Evolutionary conservation across 2,113 vertebrate genomes (phyloP).

Genomic region (Calyptommatus sinebrachiatus): DNA sequence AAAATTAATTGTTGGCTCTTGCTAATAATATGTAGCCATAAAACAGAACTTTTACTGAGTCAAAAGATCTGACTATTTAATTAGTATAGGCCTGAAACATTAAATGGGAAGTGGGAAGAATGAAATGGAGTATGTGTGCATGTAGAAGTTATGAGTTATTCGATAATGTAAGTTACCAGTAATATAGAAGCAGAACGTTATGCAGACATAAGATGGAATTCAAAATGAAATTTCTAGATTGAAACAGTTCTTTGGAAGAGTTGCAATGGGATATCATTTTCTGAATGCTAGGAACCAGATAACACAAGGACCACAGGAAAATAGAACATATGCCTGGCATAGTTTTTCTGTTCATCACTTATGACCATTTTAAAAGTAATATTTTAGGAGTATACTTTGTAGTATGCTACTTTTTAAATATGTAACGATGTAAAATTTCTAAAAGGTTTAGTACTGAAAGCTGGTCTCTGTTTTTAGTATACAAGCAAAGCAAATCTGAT

Average conservation of each 20-base stretch:
- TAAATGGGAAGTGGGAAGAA: neutral
- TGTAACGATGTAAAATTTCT: neutral
- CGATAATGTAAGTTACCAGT: no score
- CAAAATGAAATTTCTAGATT: neutral
- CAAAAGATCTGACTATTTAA: neutral
- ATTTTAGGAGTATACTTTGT: conserved; percentile 44
- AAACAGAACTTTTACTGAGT: neutral
- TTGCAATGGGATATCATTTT: conserved; percentile 33
- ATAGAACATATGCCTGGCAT: neutral
- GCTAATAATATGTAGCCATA: neutral
- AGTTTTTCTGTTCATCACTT: rapidly evolving
- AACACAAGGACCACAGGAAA: conserved; percentile 11
- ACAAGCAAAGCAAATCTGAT: neutral
- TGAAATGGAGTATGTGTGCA: neutral
- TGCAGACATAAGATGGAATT: no score
- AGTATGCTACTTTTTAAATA: conserved; percentile 29
- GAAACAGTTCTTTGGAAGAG: neutral
- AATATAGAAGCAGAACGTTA: no score
- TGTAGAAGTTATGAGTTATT: neutral
- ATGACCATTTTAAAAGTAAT: conserved; percentile 43
- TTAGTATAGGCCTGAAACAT: neutral
- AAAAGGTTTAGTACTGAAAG: neutral
- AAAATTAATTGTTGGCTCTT: no score
- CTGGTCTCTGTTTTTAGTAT: neutral
- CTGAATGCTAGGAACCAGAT: neutral